Evolutionary conservation across 92 coral and sea anemone genomes (phyloP).

Genomic region (Epizoanthus scotinus): DNA sequence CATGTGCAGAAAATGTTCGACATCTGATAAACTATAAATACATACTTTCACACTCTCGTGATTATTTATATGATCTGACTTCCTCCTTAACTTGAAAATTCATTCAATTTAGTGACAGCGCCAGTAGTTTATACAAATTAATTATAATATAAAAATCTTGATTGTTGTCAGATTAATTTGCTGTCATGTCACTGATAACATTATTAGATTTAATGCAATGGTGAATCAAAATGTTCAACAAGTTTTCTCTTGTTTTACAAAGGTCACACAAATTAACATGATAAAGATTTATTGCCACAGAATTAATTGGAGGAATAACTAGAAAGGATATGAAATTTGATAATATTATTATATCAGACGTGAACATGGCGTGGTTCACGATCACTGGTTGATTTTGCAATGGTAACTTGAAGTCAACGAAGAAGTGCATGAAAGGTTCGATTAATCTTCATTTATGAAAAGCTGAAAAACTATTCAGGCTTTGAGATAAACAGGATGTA

Average conservation of each 20-base stretch:
- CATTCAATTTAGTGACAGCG: too few species aligned
- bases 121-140: too few species aligned
- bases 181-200: too few species aligned
- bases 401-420: neutral
- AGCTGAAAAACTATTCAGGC: neutral
- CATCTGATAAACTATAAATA: too few species aligned
- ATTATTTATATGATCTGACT: too few species aligned
- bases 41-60: too few species aligned
- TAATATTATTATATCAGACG: neutral
- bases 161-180: too few species aligned
- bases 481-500: constrained; percentile 2
- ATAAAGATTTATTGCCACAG: neutral
- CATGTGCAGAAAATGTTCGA: too few species aligned
- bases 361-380: neutral
- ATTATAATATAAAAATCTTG: too few species aligned
- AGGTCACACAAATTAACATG: constrained; percentile 9
- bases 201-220: too few species aligned
- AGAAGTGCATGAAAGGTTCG: too few species aligned
- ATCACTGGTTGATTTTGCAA: neutral
- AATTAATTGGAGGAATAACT: neutral
- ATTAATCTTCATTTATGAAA: neutral
- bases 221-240: neutral
- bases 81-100: too few species aligned
- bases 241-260: constrained; percentile 7
- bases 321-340: neutral